These are phyloP conservation scores for Odontocolon sp. DNA, from an alignment of 2,888 invertebrate species.

Conservation along the genomic window DNA sequence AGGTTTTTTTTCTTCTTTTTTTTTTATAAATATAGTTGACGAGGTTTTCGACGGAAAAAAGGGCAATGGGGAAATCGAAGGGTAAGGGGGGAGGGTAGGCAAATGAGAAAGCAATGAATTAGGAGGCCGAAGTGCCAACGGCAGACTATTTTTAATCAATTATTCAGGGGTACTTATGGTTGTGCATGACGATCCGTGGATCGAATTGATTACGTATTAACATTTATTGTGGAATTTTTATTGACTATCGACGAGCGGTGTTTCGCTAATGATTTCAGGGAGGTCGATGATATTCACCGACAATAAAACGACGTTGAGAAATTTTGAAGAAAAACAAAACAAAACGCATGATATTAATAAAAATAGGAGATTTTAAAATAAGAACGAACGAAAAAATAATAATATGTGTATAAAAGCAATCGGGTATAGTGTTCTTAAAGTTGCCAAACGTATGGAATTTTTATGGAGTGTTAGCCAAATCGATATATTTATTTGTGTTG, in stretches of 20 bases:
- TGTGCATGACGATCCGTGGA: conserved; percentile 50
- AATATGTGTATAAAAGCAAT: conserved; percentile 41
- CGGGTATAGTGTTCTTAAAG: conserved; percentile 40
- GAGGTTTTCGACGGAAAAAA: not conserved
- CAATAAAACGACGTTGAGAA: not conserved
- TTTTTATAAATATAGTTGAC: conserved; percentile 4
- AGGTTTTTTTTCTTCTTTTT: not conserved
- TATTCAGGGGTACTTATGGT: conserved; percentile 58
- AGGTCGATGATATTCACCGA: not conserved
- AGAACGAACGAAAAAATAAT: conserved; percentile 34
- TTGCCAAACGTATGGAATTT: conserved; percentile 60
- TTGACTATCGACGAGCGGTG: conserved; percentile 14
- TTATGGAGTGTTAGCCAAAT: conserved; percentile 53
- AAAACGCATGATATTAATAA: not conserved
- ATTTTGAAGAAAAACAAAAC: too few species aligned
- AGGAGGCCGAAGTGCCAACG: conserved; percentile 7
- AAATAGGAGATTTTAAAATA: conserved; percentile 12
- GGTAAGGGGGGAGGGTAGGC: not conserved
- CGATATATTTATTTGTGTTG: conserved; percentile 53
- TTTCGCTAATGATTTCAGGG: not conserved
- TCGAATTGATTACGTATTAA: conserved; percentile 41
- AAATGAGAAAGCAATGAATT: conserved; percentile 33
- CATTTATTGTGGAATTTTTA: conserved; percentile 36
- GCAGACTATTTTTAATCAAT: conserved; percentile 42
- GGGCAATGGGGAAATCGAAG: too few species aligned